Base-by-base conservation (phyloP, 2,797 vertebrate genomes). In the Chrosomus eos region DNA sequence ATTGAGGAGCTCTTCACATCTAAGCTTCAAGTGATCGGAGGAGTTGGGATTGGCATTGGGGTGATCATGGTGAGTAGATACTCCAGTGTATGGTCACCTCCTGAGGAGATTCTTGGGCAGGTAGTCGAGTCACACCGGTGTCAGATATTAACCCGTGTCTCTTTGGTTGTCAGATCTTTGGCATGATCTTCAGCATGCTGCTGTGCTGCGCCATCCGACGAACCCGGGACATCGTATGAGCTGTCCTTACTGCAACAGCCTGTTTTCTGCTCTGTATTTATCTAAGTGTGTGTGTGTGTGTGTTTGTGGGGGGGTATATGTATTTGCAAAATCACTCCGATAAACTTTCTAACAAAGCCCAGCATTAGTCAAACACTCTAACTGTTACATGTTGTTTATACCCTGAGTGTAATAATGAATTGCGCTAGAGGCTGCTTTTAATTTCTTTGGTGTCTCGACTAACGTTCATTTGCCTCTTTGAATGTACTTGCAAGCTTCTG, bases 161-260 rank as follows among this genome's bases (percentile, higher is more conserved):
- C n/a, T 64, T 43, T 45, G 0, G 1, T 78, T n/a, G 10, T 86
- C 94, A 99, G 98, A 94, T 99, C 86, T 97, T 99, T 1, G 98
- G 98, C 31, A 98, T 99, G 98, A 97, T 99, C 93, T 97, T 98
- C 96, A 99, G 98, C 89, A 97, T 98, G 96, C 89, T 99, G 88
- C 95, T 99, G 80, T 98, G 97, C 92, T 99, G 97, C 36, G 97
- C 97, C 76, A 96, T 99, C 85, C 96, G 96, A 90, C 95, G 90
- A 89, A 97, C 93, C 90, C 92, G 96, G 33, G 96, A 98, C 90
- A 95, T 96, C 90, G 95, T 98, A 86, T 98, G 89, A 86, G 18
- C 40, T 23, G 4, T 23, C 68, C 7, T 36, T 48, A 45, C 23
- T 10, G 7, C 53, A 13, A 26, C 74, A n/a, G 62, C 1, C 72